Percentiles rank a stretch among this genome's conserved stretches.
These are phyloP conservation scores for Pelvicachromis taeniatus DNA, from an alignment of 2,113 vertebrate genomes.

Conservation along the genomic window DNA sequence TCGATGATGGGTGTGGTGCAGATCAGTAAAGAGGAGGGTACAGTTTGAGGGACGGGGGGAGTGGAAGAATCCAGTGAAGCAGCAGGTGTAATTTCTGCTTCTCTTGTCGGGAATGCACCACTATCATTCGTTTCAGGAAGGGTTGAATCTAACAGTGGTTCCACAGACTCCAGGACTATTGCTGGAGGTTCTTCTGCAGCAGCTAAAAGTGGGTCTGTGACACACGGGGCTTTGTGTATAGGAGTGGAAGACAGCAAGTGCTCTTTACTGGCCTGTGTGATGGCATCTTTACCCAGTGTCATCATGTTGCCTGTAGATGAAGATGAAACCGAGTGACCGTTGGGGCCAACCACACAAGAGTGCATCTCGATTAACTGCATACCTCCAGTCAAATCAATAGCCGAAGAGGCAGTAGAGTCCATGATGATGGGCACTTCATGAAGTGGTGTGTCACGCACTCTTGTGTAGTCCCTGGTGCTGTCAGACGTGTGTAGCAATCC, in stretches of 20 bases:
- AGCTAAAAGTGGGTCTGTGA: conserved; percentile 53
- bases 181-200: conserved; percentile 18
- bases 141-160: not conserved
- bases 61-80: conserved; percentile 2
- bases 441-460: conserved; percentile 77
- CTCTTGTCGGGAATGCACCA: not conserved
- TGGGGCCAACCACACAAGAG: not conserved
- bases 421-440: conserved; percentile 64
- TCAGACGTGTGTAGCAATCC: conserved; percentile 81
- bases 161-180: not conserved
- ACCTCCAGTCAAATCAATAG: conserved; percentile 49
- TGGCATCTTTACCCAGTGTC: not conserved
- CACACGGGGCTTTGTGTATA: conserved; percentile 14
- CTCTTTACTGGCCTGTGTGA: conserved; percentile 29
- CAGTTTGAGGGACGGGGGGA: not conserved
- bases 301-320: not conserved
- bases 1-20: conserved; percentile 51
- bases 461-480: conserved; percentile 84
- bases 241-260: conserved; percentile 59
- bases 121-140: not conserved
- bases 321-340: conserved; percentile 20
- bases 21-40: conserved; percentile 31
- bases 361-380: conserved; percentile 16
- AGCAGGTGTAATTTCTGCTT: not conserved
- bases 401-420: conserved; percentile 70